Evolutionary conservation across 2,113 vertebrate genomes (phyloP).

Genomic region (Orcinus orca): DNA sequence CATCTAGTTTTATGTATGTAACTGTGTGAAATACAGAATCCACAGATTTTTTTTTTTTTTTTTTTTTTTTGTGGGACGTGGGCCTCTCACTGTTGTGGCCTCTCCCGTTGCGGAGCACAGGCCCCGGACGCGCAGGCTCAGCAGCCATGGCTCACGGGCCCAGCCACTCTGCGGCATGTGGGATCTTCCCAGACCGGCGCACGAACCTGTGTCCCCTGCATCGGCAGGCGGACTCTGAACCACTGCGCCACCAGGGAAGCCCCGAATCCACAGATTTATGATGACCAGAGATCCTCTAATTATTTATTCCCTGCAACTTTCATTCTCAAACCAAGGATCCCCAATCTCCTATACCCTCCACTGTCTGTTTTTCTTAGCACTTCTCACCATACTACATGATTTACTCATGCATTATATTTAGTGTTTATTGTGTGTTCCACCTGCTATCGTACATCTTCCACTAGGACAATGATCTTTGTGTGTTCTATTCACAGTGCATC

Average conservation of each 20-base stretch:
- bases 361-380: neutral
- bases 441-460: neutral
- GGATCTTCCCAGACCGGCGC: too few relatives aligned
- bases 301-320: neutral
- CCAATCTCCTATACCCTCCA: neutral
- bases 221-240: too few relatives aligned
- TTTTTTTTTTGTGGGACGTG: too few relatives aligned
- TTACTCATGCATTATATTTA: neutral
- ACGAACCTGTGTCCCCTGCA: too few relatives aligned
- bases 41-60: neutral
- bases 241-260: too few relatives aligned
- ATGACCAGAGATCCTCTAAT: neutral
- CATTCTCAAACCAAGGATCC: neutral
- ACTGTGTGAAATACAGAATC: neutral
- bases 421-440: neutral
- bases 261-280: neutral
- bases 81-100: too few relatives aligned
- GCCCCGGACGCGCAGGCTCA: too few relatives aligned
- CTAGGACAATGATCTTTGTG: neutral
- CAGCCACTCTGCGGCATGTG: too few relatives aligned
- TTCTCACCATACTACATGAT: neutral
- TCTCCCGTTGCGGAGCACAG: too few relatives aligned
- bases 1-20: neutral
- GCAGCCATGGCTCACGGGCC: too few relatives aligned
- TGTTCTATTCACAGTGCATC: neutral